Base-by-base conservation (phyloP, 2,113 vertebrate species). In the Colius striatus region DNA sequence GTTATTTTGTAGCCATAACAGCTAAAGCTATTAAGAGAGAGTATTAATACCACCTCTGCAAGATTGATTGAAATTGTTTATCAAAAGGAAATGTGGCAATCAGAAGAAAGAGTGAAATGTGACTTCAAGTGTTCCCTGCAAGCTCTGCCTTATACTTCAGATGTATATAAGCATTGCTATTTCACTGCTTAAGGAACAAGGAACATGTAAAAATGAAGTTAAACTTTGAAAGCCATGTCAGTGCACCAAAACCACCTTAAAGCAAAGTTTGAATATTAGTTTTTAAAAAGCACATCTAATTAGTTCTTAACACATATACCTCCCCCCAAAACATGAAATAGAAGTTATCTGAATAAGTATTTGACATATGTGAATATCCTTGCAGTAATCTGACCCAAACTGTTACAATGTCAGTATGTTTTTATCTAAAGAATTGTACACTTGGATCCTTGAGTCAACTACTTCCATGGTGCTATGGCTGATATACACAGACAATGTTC, bases 311-410 rank as follows among this genome's bases (percentile, higher is more conserved):
- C 7, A 32, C 47, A 38, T 13, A 23, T 13, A 3, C n/a, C n/a
- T 3, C 0, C 10, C 5, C n/a, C 54, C 1, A 76, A 41, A 41
- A 63, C 34, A 50, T 8, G 22, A 77, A 26, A 84, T 0, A 9
- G 2, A 78, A 55, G 34, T 84, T 82, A 84, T 68, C 48, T 76
- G 32, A 80, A 7, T 50, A 80, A 88, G 17, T 68, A 66, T 58
- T 51, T 58, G 53, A 32, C 19, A 9, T 38, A 43, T 16, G 27
- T 45, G 12, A 92, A 62, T 47, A 89, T 34, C 84, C 74, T 95
- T 90, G 54, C 85, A 82, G 34, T 25, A 71, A 87, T 50, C 78
- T 57, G 51, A 85, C 62, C 41, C 77, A 54, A 91, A 75, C 38
- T 18, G 4, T 19, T 89, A 61, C 17, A 77, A 29, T 0, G 1